Conservation (phyloP, 2,797 vertebrate species). For the Scarus forsteni region DNA sequence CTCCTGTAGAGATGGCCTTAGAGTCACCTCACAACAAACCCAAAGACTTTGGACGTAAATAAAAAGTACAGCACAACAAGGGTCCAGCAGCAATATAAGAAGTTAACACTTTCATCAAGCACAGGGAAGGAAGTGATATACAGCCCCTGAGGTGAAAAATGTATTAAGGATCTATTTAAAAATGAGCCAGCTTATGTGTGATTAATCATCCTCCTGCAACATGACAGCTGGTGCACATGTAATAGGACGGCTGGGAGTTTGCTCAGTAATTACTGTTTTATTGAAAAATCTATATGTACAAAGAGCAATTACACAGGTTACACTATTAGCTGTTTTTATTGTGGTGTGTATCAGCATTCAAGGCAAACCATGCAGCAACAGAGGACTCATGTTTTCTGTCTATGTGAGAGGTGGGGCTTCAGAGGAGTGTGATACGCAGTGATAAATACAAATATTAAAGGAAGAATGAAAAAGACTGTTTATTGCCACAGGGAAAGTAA, state of each 20-base stretch:
- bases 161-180: slow-evolving; percentile 67
- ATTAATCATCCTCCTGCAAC: slow-evolving; percentile 72
- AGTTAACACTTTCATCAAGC: slow-evolving; percentile 51
- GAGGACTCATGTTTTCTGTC: slow-evolving; percentile 21
- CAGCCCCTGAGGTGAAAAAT: slow-evolving; percentile 36
- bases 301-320: slow-evolving; percentile 66
- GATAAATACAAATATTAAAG: not conserved
- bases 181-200: slow-evolving; percentile 62
- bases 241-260: slow-evolving; percentile 72
- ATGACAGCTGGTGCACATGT: slow-evolving; percentile 50
- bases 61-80: slow-evolving; percentile 34
- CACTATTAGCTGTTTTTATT: slow-evolving; percentile 34
- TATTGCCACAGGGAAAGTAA: slow-evolving; percentile 4
- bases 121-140: slow-evolving; percentile 44
- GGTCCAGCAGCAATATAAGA: slow-evolving; percentile 44
- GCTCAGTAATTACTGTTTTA: slow-evolving; percentile 76
- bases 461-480: slow-evolving; percentile 17
- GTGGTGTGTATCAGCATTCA: slow-evolving; percentile 28
- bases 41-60: slow-evolving; percentile 23
- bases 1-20: slow-evolving; percentile 44
- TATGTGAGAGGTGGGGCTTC: slow-evolving; percentile 42
- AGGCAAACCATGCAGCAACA: slow-evolving; percentile 30
- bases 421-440: slow-evolving; percentile 27
- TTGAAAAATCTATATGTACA: slow-evolving; percentile 74
- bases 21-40: slow-evolving; percentile 15